Evolutionary conservation across 2,888 invertebrate species (phyloP), one percentile per base, ranked within the genome.

Genomic region (Agrilus cyanescens): DNA sequence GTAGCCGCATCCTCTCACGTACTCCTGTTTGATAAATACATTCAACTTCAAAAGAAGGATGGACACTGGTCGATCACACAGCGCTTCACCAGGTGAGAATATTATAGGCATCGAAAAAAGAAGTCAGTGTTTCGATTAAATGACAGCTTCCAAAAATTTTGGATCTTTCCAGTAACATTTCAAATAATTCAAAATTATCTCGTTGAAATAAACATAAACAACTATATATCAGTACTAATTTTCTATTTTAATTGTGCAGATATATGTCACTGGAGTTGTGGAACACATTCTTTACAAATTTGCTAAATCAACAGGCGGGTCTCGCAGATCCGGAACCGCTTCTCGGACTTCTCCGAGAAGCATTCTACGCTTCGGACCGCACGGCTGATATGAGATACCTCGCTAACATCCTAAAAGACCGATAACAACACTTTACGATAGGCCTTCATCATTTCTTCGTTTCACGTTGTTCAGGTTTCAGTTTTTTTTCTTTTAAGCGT

Each of bases 1-100:
- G 69, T 93, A 47, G 88, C 88, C 38, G 88, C 86, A 12, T 86
- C 88, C 8, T 80, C 90, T 50, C 87, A 94, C 64, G 85, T 87
- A 38, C 70, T 95, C 52, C 68, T 93, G 12, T 86, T 90, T 70
- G 87, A 87, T 34, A 83, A 83, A 59, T 95, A 95, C 64, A 91
- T 95, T 83, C 81, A 85, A 56, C 41, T 67, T 46, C 58, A 61
- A 46, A 66, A 66, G 47, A 56, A 48, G 35, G 61, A 59, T 30
- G 57, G 54, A 7, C 41, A 55, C 30, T 68, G 67, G 67, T 58
- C 58, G 29, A 63, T 67, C 38, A 54, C 56, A 15, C 57, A 59
- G 40, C 55, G 59, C 6, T 57, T 66, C 29, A 57, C 58, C n/a
- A 50, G 64, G 38, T 63, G 61, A 38, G 2, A 25, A 10, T 38